These are phyloP conservation scores for Caenorhabditis zanzibari DNA, from an alignment of 2,888 invertebrate species.

Conservation along the genomic window DNA sequence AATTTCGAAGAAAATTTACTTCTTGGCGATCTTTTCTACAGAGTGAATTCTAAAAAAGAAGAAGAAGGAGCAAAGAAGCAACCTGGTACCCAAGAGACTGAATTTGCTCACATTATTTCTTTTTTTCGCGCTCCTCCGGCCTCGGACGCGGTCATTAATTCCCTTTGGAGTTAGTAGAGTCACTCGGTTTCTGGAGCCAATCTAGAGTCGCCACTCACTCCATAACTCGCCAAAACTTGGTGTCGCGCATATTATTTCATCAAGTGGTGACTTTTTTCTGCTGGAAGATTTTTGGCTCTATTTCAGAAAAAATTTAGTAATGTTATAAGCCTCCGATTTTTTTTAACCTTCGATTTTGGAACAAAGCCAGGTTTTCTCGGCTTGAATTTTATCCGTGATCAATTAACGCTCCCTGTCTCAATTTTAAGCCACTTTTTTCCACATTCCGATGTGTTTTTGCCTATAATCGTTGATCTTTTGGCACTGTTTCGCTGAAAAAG, in stretches of 20 bases:
- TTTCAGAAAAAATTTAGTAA: no score
- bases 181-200: conserved; percentile 5
- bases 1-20: no score
- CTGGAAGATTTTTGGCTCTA: background rate
- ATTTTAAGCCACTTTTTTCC: no score
- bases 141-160: background rate
- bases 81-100: conserved; percentile 9
- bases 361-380: no score
- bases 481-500: background rate
- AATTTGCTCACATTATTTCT: conserved; percentile 4
- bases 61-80: background rate
- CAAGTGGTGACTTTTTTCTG: background rate
- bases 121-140: background rate
- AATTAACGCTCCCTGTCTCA: background rate
- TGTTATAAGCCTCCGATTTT: no score
- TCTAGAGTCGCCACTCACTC: background rate
- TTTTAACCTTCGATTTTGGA: no score
- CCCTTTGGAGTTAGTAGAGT: conserved; percentile 7
- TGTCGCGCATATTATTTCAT: conserved; percentile 5
- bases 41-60: no score
- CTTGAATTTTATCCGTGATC: background rate
- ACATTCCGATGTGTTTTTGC: background rate
- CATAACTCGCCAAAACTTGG: background rate
- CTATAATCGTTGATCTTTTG: background rate
- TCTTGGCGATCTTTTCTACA: no score